These are phyloP conservation scores for Holocentrus rufus DNA, from an alignment of 2,797 vertebrate species.

Conservation along the genomic window DNA sequence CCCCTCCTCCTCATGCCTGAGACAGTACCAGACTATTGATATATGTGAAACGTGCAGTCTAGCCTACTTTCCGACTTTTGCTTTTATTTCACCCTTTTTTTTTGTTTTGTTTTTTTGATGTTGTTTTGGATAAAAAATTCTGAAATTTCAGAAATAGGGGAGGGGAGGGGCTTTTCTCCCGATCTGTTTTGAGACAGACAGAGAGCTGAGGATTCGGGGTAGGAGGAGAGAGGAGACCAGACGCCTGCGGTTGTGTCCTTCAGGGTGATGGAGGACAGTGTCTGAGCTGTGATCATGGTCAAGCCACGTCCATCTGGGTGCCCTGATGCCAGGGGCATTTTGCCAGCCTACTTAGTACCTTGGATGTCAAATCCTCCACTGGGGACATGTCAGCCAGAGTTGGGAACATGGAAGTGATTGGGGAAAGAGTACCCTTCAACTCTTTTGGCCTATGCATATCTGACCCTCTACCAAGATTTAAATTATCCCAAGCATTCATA, in stretches of 20 bases:
- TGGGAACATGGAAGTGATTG: constrained; percentile 66
- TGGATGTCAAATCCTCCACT: constrained; percentile 72
- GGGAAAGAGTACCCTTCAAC: constrained; percentile 69
- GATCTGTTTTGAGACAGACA: constrained; percentile 39
- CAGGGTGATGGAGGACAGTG: constrained; percentile 76
- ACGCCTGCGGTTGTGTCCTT: constrained; percentile 69
- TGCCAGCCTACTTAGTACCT: constrained; percentile 72
- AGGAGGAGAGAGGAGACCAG: constrained; percentile 24
- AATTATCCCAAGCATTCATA: constrained; percentile 58
- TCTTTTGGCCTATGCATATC: constrained; percentile 61
- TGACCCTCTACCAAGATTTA: constrained; percentile 59
- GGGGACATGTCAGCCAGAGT: constrained; percentile 71
- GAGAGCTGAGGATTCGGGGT: constrained; percentile 25
- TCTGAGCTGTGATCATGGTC: constrained; percentile 77
- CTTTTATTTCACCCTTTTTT: constrained; percentile 51
- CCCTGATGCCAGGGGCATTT: constrained; percentile 75
- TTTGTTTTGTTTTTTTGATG: constrained; percentile 55
- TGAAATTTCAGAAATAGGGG: constrained; percentile 54
- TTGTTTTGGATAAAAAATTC: constrained; percentile 60
- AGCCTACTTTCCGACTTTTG: constrained; percentile 45
- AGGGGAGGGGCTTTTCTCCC: too few species aligned
- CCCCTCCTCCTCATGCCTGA: constrained; percentile 57
- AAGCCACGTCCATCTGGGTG: constrained; percentile 76
- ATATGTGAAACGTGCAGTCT: constrained; percentile 66
- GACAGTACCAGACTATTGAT: constrained; percentile 77